These are phyloP conservation scores for Pseudomyrmex dendroicus DNA, from an alignment of 1,140 invertebrate species.

Conservation along the genomic window DNA sequence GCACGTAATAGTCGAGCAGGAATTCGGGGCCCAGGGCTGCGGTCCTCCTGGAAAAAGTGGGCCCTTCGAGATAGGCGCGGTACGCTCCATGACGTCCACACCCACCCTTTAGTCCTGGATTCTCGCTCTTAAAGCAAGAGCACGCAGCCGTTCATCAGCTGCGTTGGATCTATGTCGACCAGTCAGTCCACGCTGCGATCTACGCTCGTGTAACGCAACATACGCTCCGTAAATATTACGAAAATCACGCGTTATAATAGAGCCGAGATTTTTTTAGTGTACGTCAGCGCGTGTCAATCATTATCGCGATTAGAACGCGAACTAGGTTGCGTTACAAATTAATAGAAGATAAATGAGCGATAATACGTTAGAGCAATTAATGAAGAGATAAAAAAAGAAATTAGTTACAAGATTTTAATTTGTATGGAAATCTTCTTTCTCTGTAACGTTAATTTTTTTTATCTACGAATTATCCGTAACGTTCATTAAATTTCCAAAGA, in stretches of 20 bases:
- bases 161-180: conserved; percentile 10
- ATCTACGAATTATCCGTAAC: background rate
- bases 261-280: conserved; percentile 3
- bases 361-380: background rate
- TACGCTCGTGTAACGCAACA: conserved; percentile 52
- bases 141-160: conserved; percentile 38
- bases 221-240: conserved; percentile 51
- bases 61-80: conserved; percentile 41
- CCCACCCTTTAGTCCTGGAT: conserved; percentile 45
- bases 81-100: conserved; percentile 45
- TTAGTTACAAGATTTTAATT: conserved; percentile 5
- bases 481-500: background rate
- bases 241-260: conserved; percentile 34
- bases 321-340: background rate
- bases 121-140: conserved; percentile 23
- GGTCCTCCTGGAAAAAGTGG: conserved; percentile 60
- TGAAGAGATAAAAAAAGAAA: background rate
- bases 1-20: conserved; percentile 64
- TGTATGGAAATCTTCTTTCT: background rate
- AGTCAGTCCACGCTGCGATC: conserved; percentile 4
- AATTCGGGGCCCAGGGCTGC: conserved; percentile 63
- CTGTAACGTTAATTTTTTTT: background rate
- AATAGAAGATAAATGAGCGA: background rate
- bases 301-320: conserved; percentile 52
- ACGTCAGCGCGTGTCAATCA: background rate